Evolutionary conservation across 2,797 vertebrate genomes (phyloP).

Genomic region (Chaenodraco wilsoni): DNA sequence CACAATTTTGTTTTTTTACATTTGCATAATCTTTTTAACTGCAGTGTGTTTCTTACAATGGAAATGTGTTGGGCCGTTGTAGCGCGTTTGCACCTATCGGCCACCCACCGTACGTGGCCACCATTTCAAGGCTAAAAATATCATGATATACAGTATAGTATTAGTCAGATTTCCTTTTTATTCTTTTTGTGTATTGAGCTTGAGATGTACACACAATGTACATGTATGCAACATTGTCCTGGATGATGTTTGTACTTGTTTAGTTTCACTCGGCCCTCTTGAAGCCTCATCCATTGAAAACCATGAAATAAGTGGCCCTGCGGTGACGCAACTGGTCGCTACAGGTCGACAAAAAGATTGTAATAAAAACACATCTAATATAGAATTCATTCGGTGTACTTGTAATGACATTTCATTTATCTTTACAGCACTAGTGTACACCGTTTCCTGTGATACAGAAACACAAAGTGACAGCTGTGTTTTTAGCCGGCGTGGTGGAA

Average conservation of each 20-base stretch:
- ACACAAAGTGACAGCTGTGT: slow-evolving; percentile 43
- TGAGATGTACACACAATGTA: background rate
- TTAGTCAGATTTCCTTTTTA: background rate
- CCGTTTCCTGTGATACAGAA: slow-evolving; percentile 21
- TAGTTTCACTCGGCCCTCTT: too few relatives aligned
- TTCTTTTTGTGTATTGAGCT: background rate
- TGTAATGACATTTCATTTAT: background rate
- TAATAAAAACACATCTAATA: background rate
- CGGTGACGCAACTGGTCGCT: background rate
- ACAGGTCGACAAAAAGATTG: background rate
- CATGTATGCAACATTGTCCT: background rate
- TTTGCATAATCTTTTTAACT: too few relatives aligned
- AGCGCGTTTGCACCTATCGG: too few relatives aligned
- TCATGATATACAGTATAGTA: background rate
- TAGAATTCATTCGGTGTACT: background rate
- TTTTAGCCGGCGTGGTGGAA: slow-evolving; percentile 38
- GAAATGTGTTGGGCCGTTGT: too few relatives aligned
- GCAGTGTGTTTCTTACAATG: too few relatives aligned
- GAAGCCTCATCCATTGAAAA: background rate
- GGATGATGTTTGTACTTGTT: background rate
- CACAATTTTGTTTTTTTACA: too few relatives aligned
- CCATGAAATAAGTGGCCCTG: background rate
- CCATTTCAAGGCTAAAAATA: background rate
- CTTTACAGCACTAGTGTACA: background rate
- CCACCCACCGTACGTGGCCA: too few relatives aligned